Base-by-base conservation (phyloP, 92 coral and sea anemone genomes). In the Zoanthus sociatus region DNA sequence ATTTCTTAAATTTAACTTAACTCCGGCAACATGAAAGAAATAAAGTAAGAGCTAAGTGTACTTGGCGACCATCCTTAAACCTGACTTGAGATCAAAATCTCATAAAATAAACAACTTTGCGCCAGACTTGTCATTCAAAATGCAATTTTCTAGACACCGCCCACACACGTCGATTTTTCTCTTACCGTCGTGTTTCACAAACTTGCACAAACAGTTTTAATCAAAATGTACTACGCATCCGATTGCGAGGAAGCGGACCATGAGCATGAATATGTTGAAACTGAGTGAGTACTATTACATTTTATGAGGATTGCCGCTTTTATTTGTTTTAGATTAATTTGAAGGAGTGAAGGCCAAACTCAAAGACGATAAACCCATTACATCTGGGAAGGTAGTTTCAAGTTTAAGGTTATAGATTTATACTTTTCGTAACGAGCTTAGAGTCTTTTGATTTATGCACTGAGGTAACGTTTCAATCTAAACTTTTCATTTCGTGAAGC, bases 161-260 rank as follows among this genome's bases (percentile, higher is more conserved):
- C 42, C 42, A 4, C 42, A 37, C 42, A 37, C 42, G 42, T 37
- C 66, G 86, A 66, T 82, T 33, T 82, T 33, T 82, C 86, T 82
- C 86, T 82, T 82, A 82, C 77, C n/a, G 78, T 56, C 31, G 86
- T 77, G 56, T 82, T 82, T 82, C 86, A 82, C 86, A 82, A 66
- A 66, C 78, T 66, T 82, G 78, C 86, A 30, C 86, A 66, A 67
- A 77, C 86, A 82, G 85, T 79, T 20, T 66, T 0, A 26, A 54
- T 76, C 75, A 82, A 42, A 10, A 7, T 55, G 30, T 8, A 42
- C 77, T 33, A 73, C 20, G 42, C 30, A 73, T 14, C 77, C 14
- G 42, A 73, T 42, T 8, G 66, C 42, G 60, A 82, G 47, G 76
- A 83, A 83, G 87, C 21, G 67, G 77, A 16, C 45, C 26, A 26